Percentiles rank a stretch among this genome's conserved stretches.
Conservation (phyloP, 2,113 vertebrate genomes). For the Equus quagga region DNA sequence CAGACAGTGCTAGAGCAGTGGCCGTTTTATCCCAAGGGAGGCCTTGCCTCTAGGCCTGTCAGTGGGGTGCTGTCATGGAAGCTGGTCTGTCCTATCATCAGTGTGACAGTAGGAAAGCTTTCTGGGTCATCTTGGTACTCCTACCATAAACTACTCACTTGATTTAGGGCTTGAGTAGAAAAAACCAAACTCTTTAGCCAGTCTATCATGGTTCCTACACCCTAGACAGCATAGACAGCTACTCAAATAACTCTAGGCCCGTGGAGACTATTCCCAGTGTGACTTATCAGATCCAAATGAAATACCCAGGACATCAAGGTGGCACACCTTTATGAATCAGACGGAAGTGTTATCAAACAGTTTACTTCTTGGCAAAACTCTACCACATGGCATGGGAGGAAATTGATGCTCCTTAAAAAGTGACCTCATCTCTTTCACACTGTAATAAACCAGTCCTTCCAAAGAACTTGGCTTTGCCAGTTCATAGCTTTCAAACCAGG, state of each 20-base stretch:
- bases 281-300: neutral
- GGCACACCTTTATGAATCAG: neutral
- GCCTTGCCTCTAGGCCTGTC: neutral
- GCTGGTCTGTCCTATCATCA: neutral
- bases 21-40: neutral
- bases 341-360: neutral
- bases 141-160: neutral
- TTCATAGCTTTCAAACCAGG: neutral
- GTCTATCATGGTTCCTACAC: neutral
- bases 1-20: no score
- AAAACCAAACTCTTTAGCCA: neutral
- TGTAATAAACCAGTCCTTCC: neutral
- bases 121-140: neutral
- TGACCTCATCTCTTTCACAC: neutral
- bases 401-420: neutral
- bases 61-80: fast-evolving
- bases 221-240: neutral
- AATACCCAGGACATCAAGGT: neutral
- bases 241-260: neutral
- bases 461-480: neutral
- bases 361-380: neutral
- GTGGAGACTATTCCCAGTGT: neutral
- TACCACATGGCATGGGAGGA: neutral
- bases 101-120: no score
- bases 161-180: neutral